phyloP scores from a whole-genome alignment of 1,140 invertebrate genomes.

The Frieseomelitta varia region DNA sequence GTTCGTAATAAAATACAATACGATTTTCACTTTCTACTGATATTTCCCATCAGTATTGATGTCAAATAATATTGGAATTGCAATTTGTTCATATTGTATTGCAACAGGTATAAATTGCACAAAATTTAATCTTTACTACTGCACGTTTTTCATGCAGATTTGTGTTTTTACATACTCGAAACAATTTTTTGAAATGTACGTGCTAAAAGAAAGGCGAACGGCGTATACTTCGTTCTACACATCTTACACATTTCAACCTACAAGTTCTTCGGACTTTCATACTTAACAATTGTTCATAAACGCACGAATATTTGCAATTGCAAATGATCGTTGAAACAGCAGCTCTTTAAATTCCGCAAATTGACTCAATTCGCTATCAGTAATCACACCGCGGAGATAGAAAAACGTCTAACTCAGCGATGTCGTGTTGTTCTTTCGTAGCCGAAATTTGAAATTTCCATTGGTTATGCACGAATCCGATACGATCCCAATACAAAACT shows the following conservation, averaged over 20 bases:
- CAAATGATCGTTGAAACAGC: not conserved
- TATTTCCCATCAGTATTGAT: too few species aligned
- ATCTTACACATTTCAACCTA: not conserved
- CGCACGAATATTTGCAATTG: not conserved
- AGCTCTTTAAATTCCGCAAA: not conserved
- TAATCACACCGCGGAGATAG: not conserved
- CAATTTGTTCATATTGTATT: too few species aligned
- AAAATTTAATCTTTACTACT: too few species aligned
- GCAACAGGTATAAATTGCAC: too few species aligned
- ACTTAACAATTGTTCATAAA: not conserved
- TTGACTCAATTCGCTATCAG: not conserved
- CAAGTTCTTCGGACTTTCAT: not conserved
- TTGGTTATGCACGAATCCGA: constrained; percentile 21
- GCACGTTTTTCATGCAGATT: too few species aligned
- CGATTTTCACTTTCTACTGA: too few species aligned
- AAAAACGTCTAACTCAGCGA: not conserved
- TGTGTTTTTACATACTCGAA: too few species aligned
- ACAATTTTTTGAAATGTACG: too few species aligned
- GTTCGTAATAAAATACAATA: too few species aligned
- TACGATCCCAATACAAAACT: constrained; percentile 11
- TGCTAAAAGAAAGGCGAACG: too few species aligned
- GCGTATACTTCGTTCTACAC: not conserved
- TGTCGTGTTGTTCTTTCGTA: not conserved
- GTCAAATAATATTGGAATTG: too few species aligned
- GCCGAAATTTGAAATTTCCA: constrained; percentile 1